These are phyloP conservation scores for Sus scrofa DNA, from an alignment of 2,113 vertebrate species.

Conservation along the genomic window DNA sequence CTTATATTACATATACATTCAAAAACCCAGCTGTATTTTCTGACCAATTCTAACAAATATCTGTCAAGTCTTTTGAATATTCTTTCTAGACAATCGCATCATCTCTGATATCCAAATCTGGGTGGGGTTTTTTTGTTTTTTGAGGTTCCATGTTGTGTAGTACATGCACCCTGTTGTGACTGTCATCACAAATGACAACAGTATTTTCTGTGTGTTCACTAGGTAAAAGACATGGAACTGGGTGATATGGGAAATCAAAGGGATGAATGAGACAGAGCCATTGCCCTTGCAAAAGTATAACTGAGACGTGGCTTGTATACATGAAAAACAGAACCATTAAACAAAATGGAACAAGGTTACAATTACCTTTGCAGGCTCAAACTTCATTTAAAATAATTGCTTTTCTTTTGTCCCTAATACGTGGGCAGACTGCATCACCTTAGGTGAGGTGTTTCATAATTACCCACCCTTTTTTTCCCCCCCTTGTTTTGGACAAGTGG, in stretches of 20 bases:
- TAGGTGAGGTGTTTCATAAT: not conserved
- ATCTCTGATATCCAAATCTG: not conserved
- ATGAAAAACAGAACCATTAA: conserved; percentile 32
- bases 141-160: not conserved
- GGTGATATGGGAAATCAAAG: not conserved
- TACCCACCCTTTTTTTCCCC: not conserved
- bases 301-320: not conserved
- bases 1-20: not conserved
- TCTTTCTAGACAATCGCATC: not conserved
- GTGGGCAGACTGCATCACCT: not conserved
- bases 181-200: not conserved
- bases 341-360: not conserved
- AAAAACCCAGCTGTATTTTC: not conserved
- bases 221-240: not conserved
- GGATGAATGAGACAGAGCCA: not conserved
- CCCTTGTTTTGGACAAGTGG: not conserved
- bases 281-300: not conserved
- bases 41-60: not conserved
- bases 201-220: not conserved
- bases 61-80: not conserved
- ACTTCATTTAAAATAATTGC: not conserved
- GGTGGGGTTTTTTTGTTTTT: not conserved
- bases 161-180: not conserved
- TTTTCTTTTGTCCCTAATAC: not conserved
- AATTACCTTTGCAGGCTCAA: not conserved